Evolutionary conservation across 2,888 invertebrate genomes (phyloP).

Genomic region (Limnephilus lunatus): DNA sequence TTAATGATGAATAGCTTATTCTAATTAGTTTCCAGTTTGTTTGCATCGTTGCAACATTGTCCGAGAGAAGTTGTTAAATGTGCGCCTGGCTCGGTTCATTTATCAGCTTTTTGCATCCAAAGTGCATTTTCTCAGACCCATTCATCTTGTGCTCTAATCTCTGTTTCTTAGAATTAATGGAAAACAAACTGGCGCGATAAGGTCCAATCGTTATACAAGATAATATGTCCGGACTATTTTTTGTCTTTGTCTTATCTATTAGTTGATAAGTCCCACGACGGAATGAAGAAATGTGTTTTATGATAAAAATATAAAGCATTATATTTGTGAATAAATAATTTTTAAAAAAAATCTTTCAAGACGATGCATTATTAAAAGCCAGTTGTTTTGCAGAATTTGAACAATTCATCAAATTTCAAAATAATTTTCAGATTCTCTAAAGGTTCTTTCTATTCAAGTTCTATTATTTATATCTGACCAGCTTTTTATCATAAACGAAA

Average conservation of each 20-base stretch:
- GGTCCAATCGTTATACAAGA: neutral
- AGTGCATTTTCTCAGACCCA: conserved; percentile 25
- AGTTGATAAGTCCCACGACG: neutral
- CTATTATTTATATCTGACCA: too few relatives aligned
- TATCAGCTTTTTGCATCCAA: conserved; percentile 39
- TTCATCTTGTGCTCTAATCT: conserved; percentile 33
- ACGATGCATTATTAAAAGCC: too few relatives aligned
- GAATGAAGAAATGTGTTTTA: conserved; percentile 2
- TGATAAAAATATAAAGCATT: neutral
- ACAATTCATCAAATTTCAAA: too few relatives aligned
- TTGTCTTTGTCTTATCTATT: conserved; percentile 28
- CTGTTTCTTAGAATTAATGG: neutral
- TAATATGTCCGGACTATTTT: neutral
- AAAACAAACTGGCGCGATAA: conserved; percentile 18
- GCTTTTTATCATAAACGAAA: too few relatives aligned
- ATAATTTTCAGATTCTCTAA: too few relatives aligned
- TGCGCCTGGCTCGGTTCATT: neutral
- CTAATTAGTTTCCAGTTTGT: neutral
- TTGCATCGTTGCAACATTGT: neutral
- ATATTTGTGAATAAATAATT: neutral
- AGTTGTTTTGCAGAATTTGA: too few relatives aligned
- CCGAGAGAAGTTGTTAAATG: neutral
- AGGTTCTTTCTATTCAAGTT: too few relatives aligned
- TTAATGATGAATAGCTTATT: neutral
- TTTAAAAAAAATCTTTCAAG: too few relatives aligned